These are phyloP conservation scores for Caradrina clavipalpis DNA, from an alignment of 2,888 invertebrate species.

Conservation along the genomic window DNA sequence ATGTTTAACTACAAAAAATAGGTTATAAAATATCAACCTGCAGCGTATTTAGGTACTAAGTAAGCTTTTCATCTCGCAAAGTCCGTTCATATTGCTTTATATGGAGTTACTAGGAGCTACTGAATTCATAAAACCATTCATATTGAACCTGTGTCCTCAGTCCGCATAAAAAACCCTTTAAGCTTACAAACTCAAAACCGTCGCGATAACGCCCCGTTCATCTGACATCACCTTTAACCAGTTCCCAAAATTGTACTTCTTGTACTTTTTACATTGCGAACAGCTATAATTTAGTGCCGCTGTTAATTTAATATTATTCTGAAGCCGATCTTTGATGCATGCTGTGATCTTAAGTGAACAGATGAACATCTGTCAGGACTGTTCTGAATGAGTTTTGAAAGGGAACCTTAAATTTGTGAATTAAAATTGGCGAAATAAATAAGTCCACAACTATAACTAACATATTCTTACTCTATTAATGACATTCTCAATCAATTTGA, in stretches of 20 bases:
- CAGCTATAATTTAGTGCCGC: conserved; percentile 41
- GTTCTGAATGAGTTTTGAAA: conserved; percentile 10
- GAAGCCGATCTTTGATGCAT: conserved; percentile 35
- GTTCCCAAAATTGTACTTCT: conserved; percentile 49
- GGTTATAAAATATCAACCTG: too few species aligned
- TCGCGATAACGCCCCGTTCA: neutral
- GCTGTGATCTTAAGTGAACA: conserved; percentile 36
- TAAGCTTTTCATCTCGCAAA: too few species aligned
- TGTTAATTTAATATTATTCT: conserved; percentile 27
- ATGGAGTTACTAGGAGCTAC: too few species aligned
- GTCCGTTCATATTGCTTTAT: too few species aligned
- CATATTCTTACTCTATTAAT: too few species aligned
- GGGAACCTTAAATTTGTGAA: neutral
- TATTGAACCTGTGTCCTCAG: neutral
- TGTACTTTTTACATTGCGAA: conserved; percentile 54
- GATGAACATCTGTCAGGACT: conserved; percentile 29
- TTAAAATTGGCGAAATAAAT: too few species aligned
- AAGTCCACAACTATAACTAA: too few species aligned
- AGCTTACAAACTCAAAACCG: neutral
- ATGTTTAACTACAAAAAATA: too few species aligned
- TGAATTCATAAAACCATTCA: neutral
- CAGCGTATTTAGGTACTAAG: too few species aligned
- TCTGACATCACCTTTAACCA: conserved; percentile 32
- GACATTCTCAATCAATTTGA: too few species aligned
- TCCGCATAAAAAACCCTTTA: neutral